phyloP scores from a whole-genome alignment of 2,113 vertebrate genomes.

The Muscicapa adusta region DNA sequence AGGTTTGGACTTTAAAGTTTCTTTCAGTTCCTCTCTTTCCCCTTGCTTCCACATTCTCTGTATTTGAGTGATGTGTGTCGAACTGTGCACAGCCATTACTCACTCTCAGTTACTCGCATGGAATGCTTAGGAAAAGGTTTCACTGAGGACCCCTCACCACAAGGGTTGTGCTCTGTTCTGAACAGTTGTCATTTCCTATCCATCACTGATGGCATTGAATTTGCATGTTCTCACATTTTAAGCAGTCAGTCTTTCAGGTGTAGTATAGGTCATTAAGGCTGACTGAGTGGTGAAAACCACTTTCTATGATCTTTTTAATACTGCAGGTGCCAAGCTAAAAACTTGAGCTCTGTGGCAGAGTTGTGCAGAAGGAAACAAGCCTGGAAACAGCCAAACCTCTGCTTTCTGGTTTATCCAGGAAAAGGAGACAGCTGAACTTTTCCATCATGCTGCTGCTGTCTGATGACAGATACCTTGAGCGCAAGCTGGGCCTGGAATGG shows the following conservation, averaged over 20 bases:
- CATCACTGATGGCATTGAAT: too few species aligned
- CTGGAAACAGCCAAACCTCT: neutral
- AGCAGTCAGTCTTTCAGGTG: neutral
- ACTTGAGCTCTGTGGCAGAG: neutral
- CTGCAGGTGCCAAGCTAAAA: neutral
- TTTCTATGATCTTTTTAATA: neutral
- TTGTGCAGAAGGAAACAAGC: neutral
- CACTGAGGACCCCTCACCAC: neutral
- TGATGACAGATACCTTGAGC: neutral
- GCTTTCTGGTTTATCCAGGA: neutral
- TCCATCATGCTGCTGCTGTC: neutral
- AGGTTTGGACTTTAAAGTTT: neutral
- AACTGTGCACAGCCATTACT: neutral
- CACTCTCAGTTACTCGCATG: neutral
- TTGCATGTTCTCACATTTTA: neutral
- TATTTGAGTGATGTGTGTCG: accelerated
- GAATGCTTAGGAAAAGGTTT: neutral
- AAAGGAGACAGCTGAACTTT: neutral
- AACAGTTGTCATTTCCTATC: accelerated
- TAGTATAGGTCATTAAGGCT: neutral
- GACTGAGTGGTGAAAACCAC: neutral
- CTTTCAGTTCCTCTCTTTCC: neutral
- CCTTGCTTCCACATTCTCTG: accelerated
- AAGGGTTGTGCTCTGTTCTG: neutral
- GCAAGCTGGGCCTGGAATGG: neutral